Percentiles rank a stretch among this genome's conserved stretches.
These are phyloP conservation scores for Zhengitettix transpicula DNA, from an alignment of 2,888 invertebrate genomes.

Conservation along the genomic window DNA sequence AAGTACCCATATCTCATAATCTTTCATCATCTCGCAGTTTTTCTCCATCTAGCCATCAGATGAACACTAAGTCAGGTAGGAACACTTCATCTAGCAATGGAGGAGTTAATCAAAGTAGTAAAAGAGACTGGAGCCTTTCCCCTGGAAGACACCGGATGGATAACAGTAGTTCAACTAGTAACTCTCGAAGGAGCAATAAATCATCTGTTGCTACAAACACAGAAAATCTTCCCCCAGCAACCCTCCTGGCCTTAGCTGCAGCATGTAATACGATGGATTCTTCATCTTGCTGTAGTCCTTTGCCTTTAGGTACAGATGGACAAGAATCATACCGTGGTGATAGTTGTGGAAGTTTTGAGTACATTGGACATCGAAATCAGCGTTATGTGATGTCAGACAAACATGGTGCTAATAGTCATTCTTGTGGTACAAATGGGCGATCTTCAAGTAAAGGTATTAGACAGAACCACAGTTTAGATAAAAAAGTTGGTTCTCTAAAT, in stretches of 20 bases:
- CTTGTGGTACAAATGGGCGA: neutral
- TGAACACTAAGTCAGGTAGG: slow-evolving; percentile 9
- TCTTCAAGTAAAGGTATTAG: neutral
- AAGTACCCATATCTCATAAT: neutral
- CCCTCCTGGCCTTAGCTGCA: slow-evolving; percentile 32
- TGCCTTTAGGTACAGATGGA: slow-evolving; percentile 39
- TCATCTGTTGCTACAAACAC: slow-evolving; percentile 8
- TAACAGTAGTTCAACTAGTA: neutral
- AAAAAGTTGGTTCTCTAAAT: slow-evolving; percentile 1
- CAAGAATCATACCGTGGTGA: slow-evolving; percentile 44
- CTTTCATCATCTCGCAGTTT: slow-evolving; percentile 17
- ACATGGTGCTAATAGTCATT: slow-evolving; percentile 4
- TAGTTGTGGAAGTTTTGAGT: slow-evolving; percentile 47
- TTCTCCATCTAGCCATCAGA: slow-evolving; percentile 17
- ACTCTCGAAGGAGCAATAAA: slow-evolving; percentile 4
- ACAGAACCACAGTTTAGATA: slow-evolving; percentile 2
- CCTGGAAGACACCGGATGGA: slow-evolving; percentile 6
- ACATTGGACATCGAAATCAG: slow-evolving; percentile 25
- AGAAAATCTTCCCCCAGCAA: slow-evolving; percentile 33
- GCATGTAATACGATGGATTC: slow-evolving; percentile 31
- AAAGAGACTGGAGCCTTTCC: slow-evolving; percentile 7
- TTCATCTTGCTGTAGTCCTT: slow-evolving; percentile 26
- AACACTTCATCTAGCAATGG: slow-evolving; percentile 9
- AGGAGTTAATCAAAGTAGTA: neutral
- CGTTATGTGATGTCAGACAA: slow-evolving; percentile 1